phyloP scores from a whole-genome alignment of 2,113 vertebrate species.

The Narcine bancroftii region DNA sequence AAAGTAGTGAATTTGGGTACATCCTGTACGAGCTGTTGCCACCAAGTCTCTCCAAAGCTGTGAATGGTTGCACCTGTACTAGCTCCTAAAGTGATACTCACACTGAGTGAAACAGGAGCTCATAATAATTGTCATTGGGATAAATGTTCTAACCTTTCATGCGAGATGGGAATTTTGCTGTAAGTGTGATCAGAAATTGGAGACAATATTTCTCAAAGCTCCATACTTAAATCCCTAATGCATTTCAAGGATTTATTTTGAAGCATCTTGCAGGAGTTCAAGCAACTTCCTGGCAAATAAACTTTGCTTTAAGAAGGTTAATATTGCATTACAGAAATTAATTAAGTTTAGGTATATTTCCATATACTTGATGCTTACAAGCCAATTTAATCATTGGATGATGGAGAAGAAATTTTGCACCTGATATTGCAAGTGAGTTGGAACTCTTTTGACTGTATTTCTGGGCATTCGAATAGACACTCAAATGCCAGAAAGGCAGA shows the following conservation, averaged over 20 bases:
- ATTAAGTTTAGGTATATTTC: neutral
- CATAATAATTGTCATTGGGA: too few species aligned
- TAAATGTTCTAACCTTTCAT: too few species aligned
- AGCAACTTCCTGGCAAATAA: neutral
- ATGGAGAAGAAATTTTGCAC: neutral
- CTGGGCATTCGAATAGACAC: neutral
- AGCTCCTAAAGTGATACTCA: too few species aligned
- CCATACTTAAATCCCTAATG: neutral
- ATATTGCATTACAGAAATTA: neutral
- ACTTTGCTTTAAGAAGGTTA: neutral
- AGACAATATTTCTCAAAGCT: neutral
- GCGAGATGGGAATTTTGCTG: neutral
- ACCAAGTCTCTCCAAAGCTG: too few species aligned
- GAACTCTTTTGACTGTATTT: neutral
- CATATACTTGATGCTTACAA: neutral
- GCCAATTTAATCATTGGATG: neutral
- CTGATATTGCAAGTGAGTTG: neutral
- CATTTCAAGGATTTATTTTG: neutral
- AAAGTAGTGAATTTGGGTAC: too few species aligned
- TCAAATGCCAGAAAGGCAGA: too few species aligned
- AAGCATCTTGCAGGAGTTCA: neutral
- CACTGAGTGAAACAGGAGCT: too few species aligned
- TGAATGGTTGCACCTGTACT: too few species aligned
- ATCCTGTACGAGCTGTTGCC: too few species aligned
- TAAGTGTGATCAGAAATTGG: neutral